Evolutionary conservation across 1,140 invertebrate species (phyloP).

Genomic region (Grapholita molesta): DNA sequence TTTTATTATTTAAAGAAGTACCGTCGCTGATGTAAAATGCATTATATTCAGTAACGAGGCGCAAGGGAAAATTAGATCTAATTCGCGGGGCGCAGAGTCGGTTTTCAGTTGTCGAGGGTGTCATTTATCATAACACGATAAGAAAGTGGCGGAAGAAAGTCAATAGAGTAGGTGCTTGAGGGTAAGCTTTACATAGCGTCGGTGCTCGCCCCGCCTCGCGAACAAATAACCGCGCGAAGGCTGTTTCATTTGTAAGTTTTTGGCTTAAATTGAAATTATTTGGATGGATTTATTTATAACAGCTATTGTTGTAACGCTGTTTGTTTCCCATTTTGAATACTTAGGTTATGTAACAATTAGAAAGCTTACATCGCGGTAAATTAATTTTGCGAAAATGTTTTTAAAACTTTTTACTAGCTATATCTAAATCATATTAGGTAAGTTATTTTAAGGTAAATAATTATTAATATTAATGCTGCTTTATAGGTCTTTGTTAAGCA

Average conservation of each 20-base stretch:
- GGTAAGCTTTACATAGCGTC: conserved; percentile 53
- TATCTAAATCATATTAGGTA: too few relatives aligned
- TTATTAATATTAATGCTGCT: too few relatives aligned
- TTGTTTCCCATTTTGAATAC: background rate
- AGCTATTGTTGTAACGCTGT: background rate
- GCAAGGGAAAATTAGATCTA: conserved; percentile 35
- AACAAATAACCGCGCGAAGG: conserved; percentile 31
- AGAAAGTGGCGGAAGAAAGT: conserved; percentile 74
- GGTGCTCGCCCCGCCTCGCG: conserved; percentile 46
- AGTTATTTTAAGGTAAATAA: too few relatives aligned
- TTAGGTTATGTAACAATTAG: background rate
- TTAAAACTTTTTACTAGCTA: too few relatives aligned
- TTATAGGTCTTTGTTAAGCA: too few relatives aligned
- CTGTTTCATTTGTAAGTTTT: conserved; percentile 18
- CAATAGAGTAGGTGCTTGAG: conserved; percentile 71
- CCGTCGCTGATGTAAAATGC: conserved; percentile 63
- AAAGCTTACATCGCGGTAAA: too few relatives aligned
- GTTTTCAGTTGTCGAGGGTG: conserved; percentile 23
- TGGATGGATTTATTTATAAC: conserved; percentile 1
- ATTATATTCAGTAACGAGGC: conserved; percentile 43
- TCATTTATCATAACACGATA: conserved; percentile 69
- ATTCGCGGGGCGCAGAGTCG: conserved; percentile 25
- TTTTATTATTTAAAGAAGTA: conserved; percentile 76
- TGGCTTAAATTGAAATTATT: conserved; percentile 14
- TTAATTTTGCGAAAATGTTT: too few relatives aligned